These are phyloP conservation scores for Tenodera sinensis DNA, from an alignment of 2,888 invertebrate genomes.

Conservation along the genomic window DNA sequence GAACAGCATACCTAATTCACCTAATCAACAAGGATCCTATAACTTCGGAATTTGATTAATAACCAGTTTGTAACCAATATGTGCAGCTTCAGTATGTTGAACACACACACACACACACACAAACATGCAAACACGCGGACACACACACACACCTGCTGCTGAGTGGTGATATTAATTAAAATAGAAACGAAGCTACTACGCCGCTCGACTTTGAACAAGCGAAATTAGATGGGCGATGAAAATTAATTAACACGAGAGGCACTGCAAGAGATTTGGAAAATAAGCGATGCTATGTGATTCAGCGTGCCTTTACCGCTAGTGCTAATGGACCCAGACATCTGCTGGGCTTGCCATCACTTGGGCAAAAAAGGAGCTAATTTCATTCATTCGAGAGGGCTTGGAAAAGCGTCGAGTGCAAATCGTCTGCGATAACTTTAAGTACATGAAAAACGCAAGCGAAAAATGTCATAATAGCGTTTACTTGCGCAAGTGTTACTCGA, in stretches of 20 bases:
- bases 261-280: not conserved
- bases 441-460: too few species aligned
- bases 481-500: too few species aligned
- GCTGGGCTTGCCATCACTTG: not conserved
- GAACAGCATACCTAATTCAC: too few species aligned
- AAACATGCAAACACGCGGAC: too few species aligned
- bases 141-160: not conserved
- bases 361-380: not conserved
- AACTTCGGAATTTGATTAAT: not conserved
- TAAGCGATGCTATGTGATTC: not conserved
- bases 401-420: too few species aligned
- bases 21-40: not conserved
- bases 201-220: not conserved
- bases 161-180: not conserved
- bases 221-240: not conserved
- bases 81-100: not conserved
- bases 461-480: too few species aligned
- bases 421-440: too few species aligned
- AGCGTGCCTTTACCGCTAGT: not conserved
- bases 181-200: not conserved
- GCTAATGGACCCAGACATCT: not conserved
- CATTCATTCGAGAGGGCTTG: too few species aligned
- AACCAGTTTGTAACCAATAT: not conserved
- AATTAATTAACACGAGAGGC: not conserved
- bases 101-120: not conserved